Evolutionary conservation across 2,797 vertebrate genomes (phyloP).

Genomic region (Cyclura pinguis): DNA sequence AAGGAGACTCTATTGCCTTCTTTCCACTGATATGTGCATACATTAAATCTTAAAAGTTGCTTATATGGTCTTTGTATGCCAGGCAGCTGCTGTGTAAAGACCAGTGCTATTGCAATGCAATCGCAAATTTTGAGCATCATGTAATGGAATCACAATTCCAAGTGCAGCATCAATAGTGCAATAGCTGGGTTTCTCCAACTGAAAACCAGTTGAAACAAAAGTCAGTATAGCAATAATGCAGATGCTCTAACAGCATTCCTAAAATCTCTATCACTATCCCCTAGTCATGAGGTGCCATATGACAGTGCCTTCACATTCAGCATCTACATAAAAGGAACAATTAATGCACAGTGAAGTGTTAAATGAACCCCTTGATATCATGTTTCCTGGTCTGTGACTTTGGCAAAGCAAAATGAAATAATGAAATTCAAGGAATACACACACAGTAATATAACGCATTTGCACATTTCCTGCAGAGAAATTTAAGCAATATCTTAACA

Average conservation of each 20-base stretch:
- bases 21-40: neutral
- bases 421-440: neutral
- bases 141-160: neutral
- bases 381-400: neutral
- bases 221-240: neutral
- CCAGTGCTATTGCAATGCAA: neutral
- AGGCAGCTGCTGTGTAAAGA: neutral
- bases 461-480: neutral
- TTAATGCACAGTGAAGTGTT: neutral
- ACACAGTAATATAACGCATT: neutral
- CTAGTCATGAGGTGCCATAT: neutral
- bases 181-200: neutral
- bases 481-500: neutral
- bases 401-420: neutral
- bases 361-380: neutral
- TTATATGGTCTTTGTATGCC: neutral
- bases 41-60: neutral
- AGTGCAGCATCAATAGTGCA: neutral
- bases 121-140: neutral
- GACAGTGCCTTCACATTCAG: neutral
- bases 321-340: neutral
- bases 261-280: neutral
- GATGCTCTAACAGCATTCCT: neutral
- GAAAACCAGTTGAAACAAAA: neutral
- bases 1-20: neutral